phyloP scores from a whole-genome alignment of 2,888 invertebrate genomes.

The Chymomyza procnemis region DNA sequence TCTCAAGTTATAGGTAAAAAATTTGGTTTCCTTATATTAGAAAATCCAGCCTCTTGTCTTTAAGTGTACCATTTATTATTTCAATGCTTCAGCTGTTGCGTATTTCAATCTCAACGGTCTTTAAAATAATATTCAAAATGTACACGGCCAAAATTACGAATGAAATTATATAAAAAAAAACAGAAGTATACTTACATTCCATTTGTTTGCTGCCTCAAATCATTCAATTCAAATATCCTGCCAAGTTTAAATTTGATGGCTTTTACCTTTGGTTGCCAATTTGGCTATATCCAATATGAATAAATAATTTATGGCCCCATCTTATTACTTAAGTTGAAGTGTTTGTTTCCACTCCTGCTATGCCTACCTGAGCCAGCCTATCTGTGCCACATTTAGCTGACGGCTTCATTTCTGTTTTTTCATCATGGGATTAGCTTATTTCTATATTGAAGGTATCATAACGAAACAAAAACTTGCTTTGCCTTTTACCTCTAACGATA shows the following conservation, averaged over 20 bases:
- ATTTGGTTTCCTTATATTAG: too few relatives aligned
- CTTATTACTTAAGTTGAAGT: constrained; percentile 20
- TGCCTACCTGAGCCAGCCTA: not conserved
- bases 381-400: not conserved
- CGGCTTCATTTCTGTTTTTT: not conserved
- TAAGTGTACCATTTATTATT: too few relatives aligned
- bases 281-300: not conserved
- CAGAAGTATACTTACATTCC: not conserved
- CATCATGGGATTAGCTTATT: not conserved
- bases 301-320: not conserved
- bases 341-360: constrained; percentile 8
- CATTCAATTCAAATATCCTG: not conserved
- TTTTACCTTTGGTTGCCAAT: not conserved
- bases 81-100: too few relatives aligned
- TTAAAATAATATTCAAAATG: too few relatives aligned
- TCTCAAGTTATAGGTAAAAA: too few relatives aligned
- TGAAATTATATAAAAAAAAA: not conserved
- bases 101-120: too few relatives aligned
- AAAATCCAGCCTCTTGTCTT: too few relatives aligned
- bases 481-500: constrained; percentile 26
- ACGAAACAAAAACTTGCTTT: constrained; percentile 10
- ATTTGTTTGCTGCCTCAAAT: not conserved
- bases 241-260: not conserved
- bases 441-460: constrained; percentile 29
- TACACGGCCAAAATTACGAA: too few relatives aligned